A percentile compares a stretch with the other conserved stretches of the same genome.
These are phyloP conservation scores for Chrosomus eos DNA, from an alignment of 2,797 vertebrate genomes.

Conservation along the genomic window DNA sequence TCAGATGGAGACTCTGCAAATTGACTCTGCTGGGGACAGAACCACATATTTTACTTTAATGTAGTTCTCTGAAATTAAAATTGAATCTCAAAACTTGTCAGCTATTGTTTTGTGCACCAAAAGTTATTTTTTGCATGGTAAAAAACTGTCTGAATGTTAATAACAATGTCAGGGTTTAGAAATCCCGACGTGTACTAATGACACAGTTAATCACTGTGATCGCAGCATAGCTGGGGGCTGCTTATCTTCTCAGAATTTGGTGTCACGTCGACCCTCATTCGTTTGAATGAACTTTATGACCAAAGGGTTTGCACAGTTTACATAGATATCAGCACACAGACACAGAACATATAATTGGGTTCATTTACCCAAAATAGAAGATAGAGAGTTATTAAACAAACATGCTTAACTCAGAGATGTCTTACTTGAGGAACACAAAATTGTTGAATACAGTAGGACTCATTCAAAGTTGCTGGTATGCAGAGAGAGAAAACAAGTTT, in stretches of 20 bases:
- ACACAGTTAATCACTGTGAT: background rate
- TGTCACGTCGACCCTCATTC: background rate
- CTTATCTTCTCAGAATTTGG: background rate
- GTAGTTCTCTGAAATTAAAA: background rate
- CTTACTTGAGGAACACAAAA: background rate
- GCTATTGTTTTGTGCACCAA: background rate
- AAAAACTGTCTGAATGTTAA: background rate
- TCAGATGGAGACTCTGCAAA: constrained; percentile 11
- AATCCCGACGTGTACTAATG: background rate
- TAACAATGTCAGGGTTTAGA: background rate
- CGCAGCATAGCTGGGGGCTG: background rate
- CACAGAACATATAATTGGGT: background rate
- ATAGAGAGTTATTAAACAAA: background rate
- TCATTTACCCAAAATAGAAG: background rate
- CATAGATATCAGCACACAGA: background rate
- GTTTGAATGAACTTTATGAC: background rate
- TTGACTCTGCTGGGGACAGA: background rate
- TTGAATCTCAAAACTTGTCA: background rate
- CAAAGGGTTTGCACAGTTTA: background rate
- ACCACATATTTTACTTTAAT: background rate
- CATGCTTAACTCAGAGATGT: background rate
- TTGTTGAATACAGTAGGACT: background rate
- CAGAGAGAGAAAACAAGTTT: background rate
- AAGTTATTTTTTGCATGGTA: background rate
- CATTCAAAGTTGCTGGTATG: background rate